Evolutionary conservation across 2,888 invertebrate genomes (phyloP), one percentile per base, ranked within the genome.

Genomic region (Abscondita cerata): DNA sequence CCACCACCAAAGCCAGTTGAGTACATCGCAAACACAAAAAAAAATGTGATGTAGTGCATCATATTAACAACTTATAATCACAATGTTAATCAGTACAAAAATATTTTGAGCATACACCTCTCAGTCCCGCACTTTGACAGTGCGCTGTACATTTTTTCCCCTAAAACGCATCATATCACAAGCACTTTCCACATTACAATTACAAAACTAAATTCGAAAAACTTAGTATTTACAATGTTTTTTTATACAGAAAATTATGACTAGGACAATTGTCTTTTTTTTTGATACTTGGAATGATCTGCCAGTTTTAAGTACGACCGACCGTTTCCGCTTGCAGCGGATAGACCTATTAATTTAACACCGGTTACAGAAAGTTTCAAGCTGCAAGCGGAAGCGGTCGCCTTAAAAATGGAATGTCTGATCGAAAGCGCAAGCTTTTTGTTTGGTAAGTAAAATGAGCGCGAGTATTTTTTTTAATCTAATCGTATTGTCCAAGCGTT

Each of bases 131-230:
- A 8, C 15, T 15, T 13, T 40, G 13, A 13, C 16, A 40, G 15
- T 44, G 19, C 18, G 6, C 11, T 36, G 6, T 31, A 31, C 12
- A n/a, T 18, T 46, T 46, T n/a, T n/a, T n/a, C n/a, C n/a, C 6
- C 6, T 4, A 38, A 38, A 12, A 68, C 68, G 69, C 68, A 71
- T 71, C 70, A 70, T 71, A 71, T 71, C 71, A 71, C 71, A 70
- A 71, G 71, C 71, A 69, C 66, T 69, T 70, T 25, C 47, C 15
- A 31, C 12, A 2, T 50, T 47, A 47, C n/a, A 25, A 50, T 31
- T 15, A 16, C 6, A 25, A 51, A 44, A 41, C 51, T 51, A 52
- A 52, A 25, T n/a, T 18, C n/a, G 25, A 20, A 25, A n/a, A 38
- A 41, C 15, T 38, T 6, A 13, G 4, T 15, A 44, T 44, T 18